These are phyloP conservation scores for Bubalus kerabau DNA, from an alignment of 2,113 vertebrate genomes.

Conservation along the genomic window DNA sequence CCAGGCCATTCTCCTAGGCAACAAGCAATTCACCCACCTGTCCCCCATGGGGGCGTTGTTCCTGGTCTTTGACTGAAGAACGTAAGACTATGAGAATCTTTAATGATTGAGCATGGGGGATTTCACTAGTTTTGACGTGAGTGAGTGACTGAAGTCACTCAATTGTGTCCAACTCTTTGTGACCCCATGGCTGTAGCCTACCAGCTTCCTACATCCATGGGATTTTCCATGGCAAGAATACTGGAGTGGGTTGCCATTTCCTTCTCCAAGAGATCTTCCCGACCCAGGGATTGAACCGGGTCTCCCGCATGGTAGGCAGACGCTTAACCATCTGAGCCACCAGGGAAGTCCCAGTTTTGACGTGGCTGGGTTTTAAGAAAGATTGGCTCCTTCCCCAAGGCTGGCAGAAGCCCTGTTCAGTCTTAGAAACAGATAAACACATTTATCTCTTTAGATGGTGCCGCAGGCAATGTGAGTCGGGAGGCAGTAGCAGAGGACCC, in stretches of 20 bases:
- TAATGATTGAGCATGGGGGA: too few species aligned
- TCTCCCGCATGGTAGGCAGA: background rate
- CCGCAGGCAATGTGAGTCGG: background rate
- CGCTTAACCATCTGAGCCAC: background rate
- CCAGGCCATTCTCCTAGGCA: background rate
- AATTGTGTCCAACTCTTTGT: background rate
- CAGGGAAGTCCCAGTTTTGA: background rate
- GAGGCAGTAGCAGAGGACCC: accelerated
- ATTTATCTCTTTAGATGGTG: too few species aligned
- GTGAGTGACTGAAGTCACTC: background rate
- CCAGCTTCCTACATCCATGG: background rate
- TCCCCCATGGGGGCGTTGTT: background rate
- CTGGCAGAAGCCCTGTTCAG: background rate
- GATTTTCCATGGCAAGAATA: background rate
- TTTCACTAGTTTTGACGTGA: background rate
- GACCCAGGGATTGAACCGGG: accelerated
- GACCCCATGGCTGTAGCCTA: background rate
- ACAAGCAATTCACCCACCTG: background rate
- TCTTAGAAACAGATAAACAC: background rate
- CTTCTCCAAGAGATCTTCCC: background rate
- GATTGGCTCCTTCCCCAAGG: background rate
- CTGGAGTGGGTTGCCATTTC: background rate
- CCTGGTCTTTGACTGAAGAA: background rate
- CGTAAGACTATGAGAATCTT: background rate
- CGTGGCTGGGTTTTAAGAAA: background rate